These are phyloP conservation scores for Myanophis thanlyinensis DNA, from an alignment of 2,113 vertebrate species.

Conservation along the genomic window DNA sequence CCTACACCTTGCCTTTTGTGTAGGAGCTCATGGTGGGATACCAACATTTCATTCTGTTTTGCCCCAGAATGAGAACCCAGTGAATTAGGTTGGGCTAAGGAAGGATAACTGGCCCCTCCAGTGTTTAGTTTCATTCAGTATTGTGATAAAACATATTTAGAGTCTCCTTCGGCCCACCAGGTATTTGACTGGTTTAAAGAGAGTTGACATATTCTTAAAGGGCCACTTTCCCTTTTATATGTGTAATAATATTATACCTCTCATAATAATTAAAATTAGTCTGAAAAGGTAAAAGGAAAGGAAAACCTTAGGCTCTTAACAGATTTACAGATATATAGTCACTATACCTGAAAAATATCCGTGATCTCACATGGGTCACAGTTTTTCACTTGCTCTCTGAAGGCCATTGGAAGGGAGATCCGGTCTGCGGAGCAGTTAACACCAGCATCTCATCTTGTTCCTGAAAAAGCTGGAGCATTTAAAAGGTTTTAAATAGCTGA, in stretches of 20 bases:
- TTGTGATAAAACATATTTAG: neutral
- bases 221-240: neutral
- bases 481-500: constrained; percentile 37
- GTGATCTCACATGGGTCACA: neutral
- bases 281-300: neutral
- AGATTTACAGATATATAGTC: neutral
- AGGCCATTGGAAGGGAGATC: neutral
- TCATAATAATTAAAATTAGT: neutral
- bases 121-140: neutral
- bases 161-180: neutral
- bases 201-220: neutral
- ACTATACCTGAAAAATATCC: neutral
- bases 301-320: neutral
- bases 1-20: neutral
- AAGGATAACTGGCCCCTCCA: neutral
- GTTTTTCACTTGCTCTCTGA: neutral
- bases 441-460: neutral
- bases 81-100: neutral
- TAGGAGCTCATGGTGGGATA: neutral
- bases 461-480: constrained; percentile 8
- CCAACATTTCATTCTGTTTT: neutral
- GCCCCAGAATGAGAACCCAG: neutral
- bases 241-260: neutral
- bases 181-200: neutral
- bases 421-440: neutral